Conservation (phyloP, 2,888 invertebrate species). For the Hanleya hanleyi region DNA sequence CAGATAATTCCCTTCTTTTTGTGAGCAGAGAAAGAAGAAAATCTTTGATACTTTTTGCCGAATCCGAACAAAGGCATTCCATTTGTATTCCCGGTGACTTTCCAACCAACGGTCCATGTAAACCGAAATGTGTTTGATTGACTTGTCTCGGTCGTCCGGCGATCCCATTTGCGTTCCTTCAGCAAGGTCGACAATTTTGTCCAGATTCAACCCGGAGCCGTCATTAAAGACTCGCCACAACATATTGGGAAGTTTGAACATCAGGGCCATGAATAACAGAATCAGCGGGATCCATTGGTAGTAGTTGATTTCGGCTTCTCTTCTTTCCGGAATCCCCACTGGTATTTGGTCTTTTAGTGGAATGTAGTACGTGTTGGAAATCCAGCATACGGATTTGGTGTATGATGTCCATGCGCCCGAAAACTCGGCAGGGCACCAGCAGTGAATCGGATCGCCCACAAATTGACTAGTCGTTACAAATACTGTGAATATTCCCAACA, state of each 20-base stretch:
- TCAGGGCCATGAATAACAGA: conserved; percentile 60
- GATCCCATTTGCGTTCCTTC: conserved; percentile 62
- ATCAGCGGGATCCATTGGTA: conserved; percentile 68
- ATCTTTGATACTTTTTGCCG: conserved; percentile 50
- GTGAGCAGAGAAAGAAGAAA: conserved; percentile 62
- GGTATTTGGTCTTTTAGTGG: conserved; percentile 64
- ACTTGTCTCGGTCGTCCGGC: conserved; percentile 57
- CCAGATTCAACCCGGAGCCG: conserved; percentile 59
- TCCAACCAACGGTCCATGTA: conserved; percentile 64
- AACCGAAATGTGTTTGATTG: conserved; percentile 57
- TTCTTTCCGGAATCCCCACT: conserved; percentile 51
- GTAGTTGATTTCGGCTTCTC: conserved; percentile 63
- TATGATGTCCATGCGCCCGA: conserved; percentile 62
- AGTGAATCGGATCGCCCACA: conserved; percentile 66
- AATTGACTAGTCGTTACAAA: conserved; percentile 63
- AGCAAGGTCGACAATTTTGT: conserved; percentile 50
- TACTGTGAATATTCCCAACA: conserved; percentile 63
- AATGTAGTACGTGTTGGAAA: conserved; percentile 66
- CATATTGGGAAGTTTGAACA: conserved; percentile 65
- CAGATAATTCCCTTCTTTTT: conserved; percentile 61
- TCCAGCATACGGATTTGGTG: conserved; percentile 66
- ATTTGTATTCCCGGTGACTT: conserved; percentile 58
- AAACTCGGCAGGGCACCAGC: conserved; percentile 64
- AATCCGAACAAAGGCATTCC: conserved; percentile 53
- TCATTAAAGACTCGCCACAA: conserved; percentile 62